Evolutionary conservation across 64 coral and sea anemone genomes (phyloP).

Genomic region (Stylophora pistillata): DNA sequence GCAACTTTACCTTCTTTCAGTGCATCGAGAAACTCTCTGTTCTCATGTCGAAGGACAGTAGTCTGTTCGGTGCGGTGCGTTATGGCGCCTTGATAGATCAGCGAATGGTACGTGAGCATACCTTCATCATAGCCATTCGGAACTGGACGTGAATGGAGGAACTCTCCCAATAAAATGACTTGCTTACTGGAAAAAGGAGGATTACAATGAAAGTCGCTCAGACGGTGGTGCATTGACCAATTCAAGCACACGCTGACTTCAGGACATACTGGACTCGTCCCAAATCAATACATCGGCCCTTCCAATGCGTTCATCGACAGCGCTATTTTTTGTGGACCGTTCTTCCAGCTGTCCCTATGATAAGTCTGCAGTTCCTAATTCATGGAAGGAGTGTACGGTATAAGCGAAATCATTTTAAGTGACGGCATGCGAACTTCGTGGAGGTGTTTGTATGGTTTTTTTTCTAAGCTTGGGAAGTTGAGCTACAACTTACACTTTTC

Average conservation of each 20-base stretch:
- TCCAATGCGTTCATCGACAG: background rate
- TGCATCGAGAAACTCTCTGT: background rate
- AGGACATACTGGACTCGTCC: conserved; percentile 40
- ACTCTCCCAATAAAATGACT: background rate
- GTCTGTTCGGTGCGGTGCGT: background rate
- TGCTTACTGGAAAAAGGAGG: no score
- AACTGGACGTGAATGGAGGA: background rate
- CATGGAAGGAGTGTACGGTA: no score
- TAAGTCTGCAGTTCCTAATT: no score
- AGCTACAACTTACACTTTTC: no score
- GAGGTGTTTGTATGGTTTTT: no score
- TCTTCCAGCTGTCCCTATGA: no score
- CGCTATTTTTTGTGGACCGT: background rate
- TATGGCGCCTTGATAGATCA: background rate
- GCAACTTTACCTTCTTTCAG: background rate
- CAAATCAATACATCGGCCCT: conserved; percentile 26
- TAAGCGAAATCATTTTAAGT: no score
- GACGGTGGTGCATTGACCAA: background rate
- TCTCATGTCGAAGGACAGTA: background rate
- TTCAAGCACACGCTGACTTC: conserved; percentile 25
- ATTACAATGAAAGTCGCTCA: no score
- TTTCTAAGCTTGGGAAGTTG: no score
- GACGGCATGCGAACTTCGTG: no score
- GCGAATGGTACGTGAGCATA: background rate
- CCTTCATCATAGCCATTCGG: background rate